These are phyloP conservation scores for Lepidurus packardi DNA, from an alignment of 1,140 invertebrate species.

Conservation along the genomic window DNA sequence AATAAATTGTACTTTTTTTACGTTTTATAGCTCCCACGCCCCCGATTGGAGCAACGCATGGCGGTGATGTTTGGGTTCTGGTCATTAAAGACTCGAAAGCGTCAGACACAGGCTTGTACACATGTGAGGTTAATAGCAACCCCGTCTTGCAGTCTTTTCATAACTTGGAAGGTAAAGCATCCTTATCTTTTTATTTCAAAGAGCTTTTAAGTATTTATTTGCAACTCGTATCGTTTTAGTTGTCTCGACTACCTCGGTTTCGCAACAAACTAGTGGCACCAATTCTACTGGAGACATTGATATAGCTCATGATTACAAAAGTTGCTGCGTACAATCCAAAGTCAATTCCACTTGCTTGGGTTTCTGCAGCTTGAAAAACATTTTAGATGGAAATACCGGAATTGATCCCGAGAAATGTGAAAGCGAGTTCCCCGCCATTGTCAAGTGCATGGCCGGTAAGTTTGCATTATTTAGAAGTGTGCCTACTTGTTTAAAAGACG, in stretches of 20 bases:
- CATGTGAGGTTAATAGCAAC: slow-evolving; percentile 74
- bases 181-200: neutral
- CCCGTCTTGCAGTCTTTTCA: slow-evolving; percentile 68
- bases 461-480: slow-evolving; percentile 12
- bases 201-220: neutral
- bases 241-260: slow-evolving; percentile 42
- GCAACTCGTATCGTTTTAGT: slow-evolving; percentile 34
- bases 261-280: slow-evolving; percentile 32
- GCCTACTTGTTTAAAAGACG: neutral
- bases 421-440: slow-evolving; percentile 66
- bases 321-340: slow-evolving; percentile 63
- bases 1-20: neutral
- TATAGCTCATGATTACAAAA: slow-evolving; percentile 63
- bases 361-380: slow-evolving; percentile 75
- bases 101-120: slow-evolving; percentile 67
- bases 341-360: slow-evolving; percentile 63
- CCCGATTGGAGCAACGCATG: slow-evolving; percentile 26
- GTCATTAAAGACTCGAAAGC: slow-evolving; percentile 61
- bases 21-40: neutral
- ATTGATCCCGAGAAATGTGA: slow-evolving; percentile 71
- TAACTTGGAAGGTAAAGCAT: slow-evolving; percentile 58
- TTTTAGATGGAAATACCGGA: slow-evolving; percentile 67
- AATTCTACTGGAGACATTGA: slow-evolving; percentile 43
- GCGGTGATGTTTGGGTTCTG: slow-evolving; percentile 76
- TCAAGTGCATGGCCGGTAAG: slow-evolving; percentile 56